These are phyloP conservation scores for Leptinotarsa defecta DNA, from an alignment of 1,140 invertebrate genomes.

Conservation along the genomic window DNA sequence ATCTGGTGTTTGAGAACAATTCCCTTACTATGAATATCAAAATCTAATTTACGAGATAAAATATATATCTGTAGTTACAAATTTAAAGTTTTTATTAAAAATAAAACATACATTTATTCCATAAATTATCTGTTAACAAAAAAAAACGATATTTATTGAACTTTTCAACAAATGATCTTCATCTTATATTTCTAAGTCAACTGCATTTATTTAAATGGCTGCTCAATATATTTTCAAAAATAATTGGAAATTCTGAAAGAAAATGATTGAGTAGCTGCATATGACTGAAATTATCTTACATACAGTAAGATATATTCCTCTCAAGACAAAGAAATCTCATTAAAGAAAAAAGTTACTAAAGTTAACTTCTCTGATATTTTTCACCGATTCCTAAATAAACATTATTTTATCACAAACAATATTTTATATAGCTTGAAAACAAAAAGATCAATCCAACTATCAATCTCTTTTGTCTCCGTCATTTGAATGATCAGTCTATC, in stretches of 20 bases:
- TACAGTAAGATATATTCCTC: neutral
- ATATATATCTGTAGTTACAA: no score
- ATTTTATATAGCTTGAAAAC: neutral
- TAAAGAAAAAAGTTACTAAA: neutral
- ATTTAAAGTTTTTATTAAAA: slow-evolving; percentile 8
- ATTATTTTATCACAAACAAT: slow-evolving; percentile 16
- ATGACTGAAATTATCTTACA: neutral
- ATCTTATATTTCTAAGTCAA: no score
- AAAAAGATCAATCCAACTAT: neutral
- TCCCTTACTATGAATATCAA: no score
- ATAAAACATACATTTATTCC: slow-evolving; percentile 12
- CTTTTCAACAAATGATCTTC: neutral
- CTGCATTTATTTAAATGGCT: neutral
- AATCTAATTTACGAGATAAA: no score
- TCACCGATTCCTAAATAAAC: neutral
- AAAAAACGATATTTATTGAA: slow-evolving; percentile 18
- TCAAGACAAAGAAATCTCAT: neutral
- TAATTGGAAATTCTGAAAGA: neutral
- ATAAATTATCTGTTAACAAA: slow-evolving; percentile 1
- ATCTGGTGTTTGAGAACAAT: no score
- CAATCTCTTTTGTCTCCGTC: neutral
- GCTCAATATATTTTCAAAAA: neutral
- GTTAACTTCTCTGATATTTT: no score
- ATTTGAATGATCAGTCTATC: slow-evolving; percentile 15
- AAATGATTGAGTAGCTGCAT: no score